Evolutionary conservation across 2,797 vertebrate genomes (phyloP).

Genomic region (Cynodonichthys magdalenae): DNA sequence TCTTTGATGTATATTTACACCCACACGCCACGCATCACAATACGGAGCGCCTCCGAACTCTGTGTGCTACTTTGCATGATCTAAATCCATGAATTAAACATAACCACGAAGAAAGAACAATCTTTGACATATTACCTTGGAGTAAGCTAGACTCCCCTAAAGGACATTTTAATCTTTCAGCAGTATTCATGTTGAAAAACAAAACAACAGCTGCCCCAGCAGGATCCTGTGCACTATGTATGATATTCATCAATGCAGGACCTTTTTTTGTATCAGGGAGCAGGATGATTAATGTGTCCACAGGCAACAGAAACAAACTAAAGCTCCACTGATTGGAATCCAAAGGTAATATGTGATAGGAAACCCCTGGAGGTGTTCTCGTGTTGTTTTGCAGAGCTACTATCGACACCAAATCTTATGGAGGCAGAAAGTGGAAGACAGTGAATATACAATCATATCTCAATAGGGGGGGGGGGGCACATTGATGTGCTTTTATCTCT

Average conservation of each 20-base stretch:
- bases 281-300: constrained; percentile 27
- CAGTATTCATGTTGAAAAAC: constrained; percentile 43
- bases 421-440: constrained; percentile 9
- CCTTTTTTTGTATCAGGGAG: constrained; percentile 9
- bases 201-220: constrained; percentile 16
- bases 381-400: constrained; percentile 35
- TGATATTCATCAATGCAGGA: neutral
- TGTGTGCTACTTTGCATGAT: constrained; percentile 10
- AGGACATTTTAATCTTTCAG: constrained; percentile 56
- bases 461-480: constrained; percentile 1
- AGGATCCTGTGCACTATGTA: constrained; percentile 3
- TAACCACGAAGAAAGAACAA: constrained; percentile 13
- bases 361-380: constrained; percentile 17
- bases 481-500: constrained; percentile 41
- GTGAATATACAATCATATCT: constrained; percentile 27
- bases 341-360: constrained; percentile 7
- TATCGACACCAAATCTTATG: constrained; percentile 44
- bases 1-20: constrained; percentile 46
- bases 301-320: constrained; percentile 6
- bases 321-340: constrained; percentile 16
- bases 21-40: constrained; percentile 41
- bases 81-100: constrained; percentile 55
- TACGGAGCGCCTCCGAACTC: constrained; percentile 4
- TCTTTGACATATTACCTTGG: constrained; percentile 28
- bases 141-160: constrained; percentile 20